Base-by-base conservation (phyloP, 2,888 invertebrate species). In the Hyalella azteca region DNA sequence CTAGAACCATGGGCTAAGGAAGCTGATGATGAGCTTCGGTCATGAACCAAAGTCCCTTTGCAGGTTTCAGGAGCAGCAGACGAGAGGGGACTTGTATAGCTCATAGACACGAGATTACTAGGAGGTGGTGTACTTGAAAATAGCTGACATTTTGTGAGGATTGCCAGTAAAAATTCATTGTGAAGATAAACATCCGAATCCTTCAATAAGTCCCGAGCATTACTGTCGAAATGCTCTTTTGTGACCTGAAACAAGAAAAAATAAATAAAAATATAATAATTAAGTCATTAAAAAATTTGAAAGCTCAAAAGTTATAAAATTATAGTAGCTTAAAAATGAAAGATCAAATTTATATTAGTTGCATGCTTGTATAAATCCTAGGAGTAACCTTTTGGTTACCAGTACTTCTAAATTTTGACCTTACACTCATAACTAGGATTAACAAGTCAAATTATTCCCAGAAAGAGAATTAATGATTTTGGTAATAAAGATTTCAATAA, bases 221-320 rank as follows among this genome's bases (percentile, higher is more conserved):
- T 93, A 19, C 89, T 88, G 86, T 96, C 95, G 87, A 96, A 95
- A 86, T 95, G 93, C 87, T 94, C 93, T 87, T 94, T 94, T 0
- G 93, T 92, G 82, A 93, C 91, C 88, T 94, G 85, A 5, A 79
- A 82, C 32, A 79, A 11, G 32, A 7, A 32, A 77, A 77, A 60
- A 60, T 76, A 7, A n/a, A 45, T 13, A 76, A 76, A 22, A 26
- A 19, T 41, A 26, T 40, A 76, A 29, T 29, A 2, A 19, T 1
- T n/a, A 13, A 50, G n/a, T n/a, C n/a, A n/a, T n/a, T n/a, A n/a
- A n/a, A n/a, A n/a, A n/a, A n/a, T n/a, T n/a, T n/a, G n/a, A n/a
- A n/a, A n/a, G n/a, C n/a, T n/a, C n/a, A n/a, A n/a, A n/a, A n/a
- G n/a, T n/a, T n/a, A n/a, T n/a, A n/a, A n/a, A n/a, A n/a, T n/a